phyloP scores from a whole-genome alignment of 2,888 invertebrate species.

The Arrhopalites spinosus region DNA sequence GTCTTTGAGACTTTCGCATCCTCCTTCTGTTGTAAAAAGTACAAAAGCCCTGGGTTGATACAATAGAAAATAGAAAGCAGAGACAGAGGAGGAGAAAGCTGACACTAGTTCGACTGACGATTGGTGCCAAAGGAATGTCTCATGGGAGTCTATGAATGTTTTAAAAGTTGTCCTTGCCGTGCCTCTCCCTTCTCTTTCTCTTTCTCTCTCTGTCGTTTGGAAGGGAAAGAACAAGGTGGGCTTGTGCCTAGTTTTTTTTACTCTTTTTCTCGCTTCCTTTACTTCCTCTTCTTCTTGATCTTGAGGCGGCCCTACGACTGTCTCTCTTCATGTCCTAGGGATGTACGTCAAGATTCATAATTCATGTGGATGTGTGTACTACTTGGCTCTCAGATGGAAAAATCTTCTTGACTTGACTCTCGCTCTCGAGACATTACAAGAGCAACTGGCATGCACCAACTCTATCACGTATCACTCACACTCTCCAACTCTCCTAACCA shows the following conservation, averaged over 20 bases:
- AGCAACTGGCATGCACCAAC: slow-evolving; percentile 13
- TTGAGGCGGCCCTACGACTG: neutral
- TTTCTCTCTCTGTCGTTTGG: neutral
- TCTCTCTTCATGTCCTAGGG: neutral
- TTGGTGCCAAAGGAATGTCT: slow-evolving; percentile 22
- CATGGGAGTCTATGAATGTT: slow-evolving; percentile 18
- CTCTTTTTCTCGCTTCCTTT: slow-evolving; percentile 3
- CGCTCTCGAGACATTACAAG: slow-evolving; percentile 21
- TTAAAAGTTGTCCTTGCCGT: slow-evolving; percentile 17
- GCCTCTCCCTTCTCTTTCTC: neutral
- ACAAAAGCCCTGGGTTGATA: neutral
- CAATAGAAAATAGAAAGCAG: neutral
- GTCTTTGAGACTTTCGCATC: too few species aligned
- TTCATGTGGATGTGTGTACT: slow-evolving; percentile 3
- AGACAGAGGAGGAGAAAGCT: neutral
- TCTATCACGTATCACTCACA: slow-evolving; percentile 10
- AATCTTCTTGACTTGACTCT: slow-evolving; percentile 12
- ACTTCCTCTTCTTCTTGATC: neutral
- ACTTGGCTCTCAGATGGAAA: neutral
- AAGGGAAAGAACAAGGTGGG: neutral
- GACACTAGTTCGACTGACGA: slow-evolving; percentile 18
- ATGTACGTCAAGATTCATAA: slow-evolving; percentile 3
- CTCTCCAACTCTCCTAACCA: slow-evolving; percentile 1
- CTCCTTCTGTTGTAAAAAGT: too few species aligned
- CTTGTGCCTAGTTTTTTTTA: neutral